Evolutionary conservation across 1,140 invertebrate species (phyloP), one percentile per base, ranked within the genome.

Genomic region (Aphelinus atriplicis): DNA sequence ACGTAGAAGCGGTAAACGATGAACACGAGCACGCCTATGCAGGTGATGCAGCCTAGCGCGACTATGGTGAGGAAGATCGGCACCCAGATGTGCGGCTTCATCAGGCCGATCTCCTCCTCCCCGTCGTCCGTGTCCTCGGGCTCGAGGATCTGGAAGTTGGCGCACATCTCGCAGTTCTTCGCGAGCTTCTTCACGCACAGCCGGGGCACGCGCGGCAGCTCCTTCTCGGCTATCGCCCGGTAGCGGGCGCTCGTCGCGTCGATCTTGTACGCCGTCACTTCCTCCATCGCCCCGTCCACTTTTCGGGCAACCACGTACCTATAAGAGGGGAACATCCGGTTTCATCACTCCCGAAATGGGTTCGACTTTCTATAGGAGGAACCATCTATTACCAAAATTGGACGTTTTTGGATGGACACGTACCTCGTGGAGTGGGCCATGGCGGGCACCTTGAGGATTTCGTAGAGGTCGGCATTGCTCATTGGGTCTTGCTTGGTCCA

Each of bases 1-100:
- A 84, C 84, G 72, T 86, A 88, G 48, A 89, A 88, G 61, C 90
- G 85, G 53, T 89, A 87, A 4, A 89, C 75, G 10, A 92, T 89
- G 76, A 90, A 91, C 9, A 84, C 73, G 2, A 87, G 78, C 6
- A 91, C 85, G 4, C 88, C 80, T 3, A 89, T 3, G 50, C 88
- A 88, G 1, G 87, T 81, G 3, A 89, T 71, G 3, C 86, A 85
- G 1, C 89, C 90, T 5, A 88, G 86, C 3, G 83, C 81, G 3
- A 85, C 83, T 10, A 90, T 81, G 1, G 88, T 87, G n/a, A 90
- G 66, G 65, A 88, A 82, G 61, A 89, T 86, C 5, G 88, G 84
- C 6, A 90, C 84, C 87, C 89, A 90, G 0, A 83, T 80, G 43
- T 86, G 84, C 0, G 80, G 46, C 63, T 86, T 85, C 76, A 89